phyloP scores from a whole-genome alignment of 1,140 invertebrate genomes.

The Apolygus lucorum region DNA sequence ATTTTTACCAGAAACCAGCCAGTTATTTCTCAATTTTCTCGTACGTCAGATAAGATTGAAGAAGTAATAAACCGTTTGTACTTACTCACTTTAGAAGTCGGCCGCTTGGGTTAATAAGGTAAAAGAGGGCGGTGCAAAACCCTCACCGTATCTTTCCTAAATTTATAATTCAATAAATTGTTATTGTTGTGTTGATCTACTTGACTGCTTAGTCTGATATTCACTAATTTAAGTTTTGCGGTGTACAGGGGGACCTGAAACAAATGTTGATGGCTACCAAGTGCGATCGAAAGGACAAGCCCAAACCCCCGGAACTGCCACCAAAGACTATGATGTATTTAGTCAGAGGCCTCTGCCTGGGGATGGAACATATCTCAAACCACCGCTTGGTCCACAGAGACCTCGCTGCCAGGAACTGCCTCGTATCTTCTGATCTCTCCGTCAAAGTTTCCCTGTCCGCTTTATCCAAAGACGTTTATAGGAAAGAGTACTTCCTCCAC shows the following conservation, averaged over 20 bases:
- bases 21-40: too few relatives aligned
- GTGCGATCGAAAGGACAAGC: constrained; percentile 43
- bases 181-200: too few relatives aligned
- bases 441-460: constrained; percentile 77
- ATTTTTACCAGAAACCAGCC: too few relatives aligned
- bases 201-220: too few relatives aligned
- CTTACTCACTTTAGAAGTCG: too few relatives aligned
- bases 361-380: constrained; percentile 70
- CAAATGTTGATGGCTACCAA: constrained; percentile 82
- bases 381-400: constrained; percentile 74
- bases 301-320: constrained; percentile 38
- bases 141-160: too few relatives aligned
- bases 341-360: constrained; percentile 69
- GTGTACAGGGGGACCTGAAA: constrained; percentile 76
- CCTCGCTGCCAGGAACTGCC: constrained; percentile 85
- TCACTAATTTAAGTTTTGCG: too few relatives aligned
- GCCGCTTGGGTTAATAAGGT: too few relatives aligned
- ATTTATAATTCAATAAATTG: too few relatives aligned
- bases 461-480: constrained; percentile 74
- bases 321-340: constrained; percentile 59
- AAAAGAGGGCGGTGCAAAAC: too few relatives aligned
- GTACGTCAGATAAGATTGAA: too few relatives aligned
- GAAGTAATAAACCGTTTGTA: too few relatives aligned
- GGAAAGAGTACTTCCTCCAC: constrained; percentile 73
- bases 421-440: constrained; percentile 71